A percentile compares a stretch with the other conserved stretches of the same genome.
Conservation (phyloP, 2,797 vertebrate genomes). For the Taeniopygia guttata region DNA sequence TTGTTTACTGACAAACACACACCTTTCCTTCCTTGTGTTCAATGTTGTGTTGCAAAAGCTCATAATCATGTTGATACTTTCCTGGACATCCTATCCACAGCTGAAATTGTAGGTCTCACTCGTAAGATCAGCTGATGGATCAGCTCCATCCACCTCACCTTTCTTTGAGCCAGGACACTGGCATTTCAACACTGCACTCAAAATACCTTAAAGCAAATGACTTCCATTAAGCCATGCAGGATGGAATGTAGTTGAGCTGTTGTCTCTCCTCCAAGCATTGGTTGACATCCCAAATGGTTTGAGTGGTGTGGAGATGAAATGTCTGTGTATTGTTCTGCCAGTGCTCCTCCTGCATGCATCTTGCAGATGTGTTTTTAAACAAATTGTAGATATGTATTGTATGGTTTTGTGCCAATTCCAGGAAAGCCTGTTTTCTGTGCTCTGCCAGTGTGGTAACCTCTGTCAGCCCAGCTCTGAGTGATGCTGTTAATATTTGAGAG, state of each 20-base stretch:
- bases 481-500: slow-evolving; percentile 57
- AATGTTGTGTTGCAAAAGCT: background rate
- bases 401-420: background rate
- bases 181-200: background rate
- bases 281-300: background rate
- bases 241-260: background rate
- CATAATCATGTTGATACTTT: background rate
- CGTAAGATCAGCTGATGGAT: background rate
- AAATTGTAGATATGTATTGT: background rate
- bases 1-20: background rate
- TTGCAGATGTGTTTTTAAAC: slow-evolving; percentile 10
- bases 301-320: background rate
- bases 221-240: background rate
- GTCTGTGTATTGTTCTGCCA: background rate
- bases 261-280: background rate
- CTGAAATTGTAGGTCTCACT: background rate
- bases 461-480: slow-evolving; percentile 8
- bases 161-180: background rate
- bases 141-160: background rate
- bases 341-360: background rate
- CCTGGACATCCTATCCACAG: background rate
- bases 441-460: background rate
- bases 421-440: background rate
- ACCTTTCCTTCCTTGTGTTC: background rate
- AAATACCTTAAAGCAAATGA: background rate